These are phyloP conservation scores for Pluvianellus socialis DNA, from an alignment of 2,113 vertebrate genomes.

Conservation along the genomic window DNA sequence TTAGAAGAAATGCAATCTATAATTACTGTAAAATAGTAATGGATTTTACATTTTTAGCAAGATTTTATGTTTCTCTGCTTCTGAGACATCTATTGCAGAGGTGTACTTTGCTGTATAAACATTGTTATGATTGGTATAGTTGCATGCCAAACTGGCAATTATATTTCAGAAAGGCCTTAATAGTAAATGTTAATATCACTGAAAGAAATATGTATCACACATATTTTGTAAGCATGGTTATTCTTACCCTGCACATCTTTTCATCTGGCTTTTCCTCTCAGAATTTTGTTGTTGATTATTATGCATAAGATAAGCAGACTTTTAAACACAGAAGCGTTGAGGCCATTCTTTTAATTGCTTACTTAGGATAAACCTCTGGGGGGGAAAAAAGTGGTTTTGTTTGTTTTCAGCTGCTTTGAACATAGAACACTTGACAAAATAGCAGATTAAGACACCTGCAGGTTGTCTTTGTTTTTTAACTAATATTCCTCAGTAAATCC, in stretches of 20 bases:
- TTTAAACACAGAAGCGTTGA: not conserved
- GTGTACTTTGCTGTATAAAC: not conserved
- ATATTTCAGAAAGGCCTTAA: not conserved
- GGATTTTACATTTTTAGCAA: not conserved
- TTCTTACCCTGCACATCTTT: not conserved
- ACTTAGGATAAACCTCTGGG: not conserved
- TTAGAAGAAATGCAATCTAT: not conserved
- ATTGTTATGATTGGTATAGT: not conserved
- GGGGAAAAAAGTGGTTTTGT: not conserved
- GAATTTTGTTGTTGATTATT: not conserved
- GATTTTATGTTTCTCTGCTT: not conserved
- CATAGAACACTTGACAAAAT: not conserved
- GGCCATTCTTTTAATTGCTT: not conserved
- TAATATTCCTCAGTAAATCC: not conserved
- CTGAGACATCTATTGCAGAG: not conserved
- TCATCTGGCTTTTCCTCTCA: not conserved
- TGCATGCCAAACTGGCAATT: not conserved
- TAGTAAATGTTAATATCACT: not conserved
- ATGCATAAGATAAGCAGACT: not conserved
- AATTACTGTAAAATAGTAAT: not conserved
- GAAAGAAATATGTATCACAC: not conserved
- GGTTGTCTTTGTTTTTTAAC: not conserved
- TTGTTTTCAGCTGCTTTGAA: conserved; percentile 8
- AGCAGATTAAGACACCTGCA: not conserved
- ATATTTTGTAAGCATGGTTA: not conserved